A percentile compares a stretch with the other conserved stretches of the same genome.
These are phyloP conservation scores for Eudiplozoon nipponicum DNA, from an alignment of 2,888 invertebrate species.

Conservation along the genomic window DNA sequence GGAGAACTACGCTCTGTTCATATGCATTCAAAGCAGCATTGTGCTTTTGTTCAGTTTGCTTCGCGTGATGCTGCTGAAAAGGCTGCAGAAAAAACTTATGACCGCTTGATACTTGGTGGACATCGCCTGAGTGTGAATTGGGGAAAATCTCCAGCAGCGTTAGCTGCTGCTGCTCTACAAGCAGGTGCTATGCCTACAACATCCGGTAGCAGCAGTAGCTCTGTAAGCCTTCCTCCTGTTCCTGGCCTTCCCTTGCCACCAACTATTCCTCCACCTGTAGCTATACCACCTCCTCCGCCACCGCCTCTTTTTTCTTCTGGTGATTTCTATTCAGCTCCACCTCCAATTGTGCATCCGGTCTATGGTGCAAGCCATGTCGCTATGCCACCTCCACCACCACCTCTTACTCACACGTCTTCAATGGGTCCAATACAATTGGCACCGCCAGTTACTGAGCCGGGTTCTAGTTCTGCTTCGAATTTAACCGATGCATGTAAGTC, in stretches of 20 bases:
- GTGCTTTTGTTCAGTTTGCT: conserved; percentile 84
- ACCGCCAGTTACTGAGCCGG: no score
- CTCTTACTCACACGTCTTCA: no score
- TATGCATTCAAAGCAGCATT: conserved; percentile 53
- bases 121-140: conserved; percentile 73
- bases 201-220: background rate
- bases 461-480: no score
- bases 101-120: conserved; percentile 36
- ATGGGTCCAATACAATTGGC: no score
- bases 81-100: conserved; percentile 44
- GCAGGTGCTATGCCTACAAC: background rate
- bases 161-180: no score
- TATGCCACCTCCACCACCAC: no score
- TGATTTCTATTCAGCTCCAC: background rate
- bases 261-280: conserved; percentile 18
- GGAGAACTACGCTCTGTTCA: conserved; percentile 80
- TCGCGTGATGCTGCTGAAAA: conserved; percentile 55
- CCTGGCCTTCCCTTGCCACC: conserved; percentile 36
- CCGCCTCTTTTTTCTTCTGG: conserved; percentile 23
- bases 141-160: conserved; percentile 38
- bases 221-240: conserved; percentile 30
- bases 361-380: no score
- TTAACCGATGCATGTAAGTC: no score
- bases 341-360: background rate
- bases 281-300: conserved; percentile 29